Evolutionary conservation across 2,113 vertebrate species (phyloP).

Genomic region (Hyla sarda): DNA sequence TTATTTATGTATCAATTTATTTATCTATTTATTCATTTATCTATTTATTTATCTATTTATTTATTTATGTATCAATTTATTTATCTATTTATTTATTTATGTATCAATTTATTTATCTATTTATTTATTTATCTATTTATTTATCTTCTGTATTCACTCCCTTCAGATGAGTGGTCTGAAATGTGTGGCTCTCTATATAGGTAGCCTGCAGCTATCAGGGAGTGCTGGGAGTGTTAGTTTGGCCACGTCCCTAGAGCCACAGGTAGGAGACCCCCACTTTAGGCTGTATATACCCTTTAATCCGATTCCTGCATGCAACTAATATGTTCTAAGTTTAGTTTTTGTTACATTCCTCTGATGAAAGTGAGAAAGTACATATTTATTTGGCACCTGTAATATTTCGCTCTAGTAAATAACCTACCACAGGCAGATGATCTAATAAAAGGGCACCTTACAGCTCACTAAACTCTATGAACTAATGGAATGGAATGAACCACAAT

Average conservation of each 20-base stretch:
- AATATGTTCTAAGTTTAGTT: not conserved
- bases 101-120: no score
- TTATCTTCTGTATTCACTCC: no score
- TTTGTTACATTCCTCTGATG: not conserved
- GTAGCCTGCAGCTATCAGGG: no score
- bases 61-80: no score
- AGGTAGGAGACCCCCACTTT: not conserved
- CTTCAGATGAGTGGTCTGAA: no score
- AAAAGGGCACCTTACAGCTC: constrained; percentile 13
- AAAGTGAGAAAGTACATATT: not conserved
- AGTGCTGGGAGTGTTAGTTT: not conserved
- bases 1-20: no score
- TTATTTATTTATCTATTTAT: no score
- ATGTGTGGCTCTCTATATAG: no score
- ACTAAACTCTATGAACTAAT: constrained; percentile 43
- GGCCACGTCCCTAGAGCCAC: not conserved
- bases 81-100: no score
- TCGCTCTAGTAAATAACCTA: not conserved
- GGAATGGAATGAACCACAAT: constrained; percentile 40
- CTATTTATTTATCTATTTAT: no score
- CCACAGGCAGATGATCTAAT: constrained; percentile 29
- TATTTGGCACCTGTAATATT: constrained; percentile 17
- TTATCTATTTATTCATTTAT: no score
- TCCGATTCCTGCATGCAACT: not conserved
- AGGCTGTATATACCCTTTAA: not conserved